Evolutionary conservation across 2,797 vertebrate genomes (phyloP).

Genomic region (Sebastes umbrosus): DNA sequence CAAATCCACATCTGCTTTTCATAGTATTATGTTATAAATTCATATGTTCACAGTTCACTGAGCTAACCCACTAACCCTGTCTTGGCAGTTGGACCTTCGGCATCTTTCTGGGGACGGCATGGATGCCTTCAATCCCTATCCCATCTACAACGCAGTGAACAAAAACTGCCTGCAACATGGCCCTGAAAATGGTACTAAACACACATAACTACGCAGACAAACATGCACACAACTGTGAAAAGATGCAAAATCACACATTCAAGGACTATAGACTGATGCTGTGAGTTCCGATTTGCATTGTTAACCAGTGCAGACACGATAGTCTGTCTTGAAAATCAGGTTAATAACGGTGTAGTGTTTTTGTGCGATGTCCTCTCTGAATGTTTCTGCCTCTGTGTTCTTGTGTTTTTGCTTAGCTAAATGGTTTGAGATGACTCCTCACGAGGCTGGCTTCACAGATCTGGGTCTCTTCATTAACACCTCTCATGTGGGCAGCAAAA

Average conservation of each 20-base stretch:
- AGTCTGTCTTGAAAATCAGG: not conserved
- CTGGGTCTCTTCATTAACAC: conserved; percentile 56
- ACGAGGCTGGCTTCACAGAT: conserved; percentile 61
- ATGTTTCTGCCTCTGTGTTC: not conserved
- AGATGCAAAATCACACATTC: not conserved
- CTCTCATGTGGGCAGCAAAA: conserved; percentile 33
- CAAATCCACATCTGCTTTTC: too few relatives aligned
- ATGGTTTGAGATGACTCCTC: conserved; percentile 73
- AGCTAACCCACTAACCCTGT: not conserved
- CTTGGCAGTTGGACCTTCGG: not conserved
- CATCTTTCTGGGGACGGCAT: conserved; percentile 1
- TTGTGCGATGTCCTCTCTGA: not conserved
- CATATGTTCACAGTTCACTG: not conserved
- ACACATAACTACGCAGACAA: not conserved
- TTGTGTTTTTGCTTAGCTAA: not conserved
- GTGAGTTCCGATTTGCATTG: not conserved
- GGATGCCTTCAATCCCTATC: conserved; percentile 18
- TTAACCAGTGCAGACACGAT: not conserved
- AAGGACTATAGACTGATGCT: not conserved
- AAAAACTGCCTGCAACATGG: not conserved
- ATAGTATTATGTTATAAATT: not conserved
- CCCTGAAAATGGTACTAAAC: not conserved
- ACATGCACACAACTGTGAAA: not conserved
- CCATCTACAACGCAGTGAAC: conserved; percentile 21
- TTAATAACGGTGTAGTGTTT: not conserved